Conservation (phyloP, 2,113 vertebrate genomes). For the Anhinga rufa region DNA sequence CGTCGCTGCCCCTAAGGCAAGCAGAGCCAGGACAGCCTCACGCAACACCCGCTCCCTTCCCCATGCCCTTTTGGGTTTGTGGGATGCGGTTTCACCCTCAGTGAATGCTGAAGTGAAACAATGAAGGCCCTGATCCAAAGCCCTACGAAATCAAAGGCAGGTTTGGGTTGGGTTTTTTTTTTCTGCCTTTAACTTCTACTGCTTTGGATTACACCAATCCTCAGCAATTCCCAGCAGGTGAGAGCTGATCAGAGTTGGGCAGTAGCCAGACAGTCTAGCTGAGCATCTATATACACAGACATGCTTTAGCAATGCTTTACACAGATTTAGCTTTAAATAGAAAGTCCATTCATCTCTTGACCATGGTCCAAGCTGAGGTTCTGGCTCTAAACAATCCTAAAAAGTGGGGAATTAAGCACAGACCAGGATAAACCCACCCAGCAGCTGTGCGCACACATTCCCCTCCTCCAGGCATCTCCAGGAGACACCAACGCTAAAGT, state of each 20-base stretch:
- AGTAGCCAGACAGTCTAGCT: background rate
- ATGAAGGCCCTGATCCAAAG: background rate
- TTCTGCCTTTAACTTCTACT: background rate
- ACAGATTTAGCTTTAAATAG: background rate
- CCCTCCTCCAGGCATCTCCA: background rate
- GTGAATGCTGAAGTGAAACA: background rate
- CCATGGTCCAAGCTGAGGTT: background rate
- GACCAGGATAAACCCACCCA: background rate
- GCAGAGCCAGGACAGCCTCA: background rate
- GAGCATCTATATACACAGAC: background rate
- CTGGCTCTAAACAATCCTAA: background rate
- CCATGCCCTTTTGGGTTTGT: background rate
- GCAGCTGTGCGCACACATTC: background rate
- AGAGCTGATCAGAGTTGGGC: background rate
- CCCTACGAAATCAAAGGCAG: background rate
- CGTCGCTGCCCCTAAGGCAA: fast-evolving
- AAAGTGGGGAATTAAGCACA: background rate
- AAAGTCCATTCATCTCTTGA: background rate
- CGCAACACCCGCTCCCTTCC: background rate
- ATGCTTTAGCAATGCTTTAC: background rate
- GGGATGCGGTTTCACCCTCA: background rate
- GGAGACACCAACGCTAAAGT: background rate
- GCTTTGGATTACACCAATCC: background rate
- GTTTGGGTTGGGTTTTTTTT: background rate
- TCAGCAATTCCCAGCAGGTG: background rate